Conservation (phyloP, 2,113 vertebrate species). For the Petrocephalus zakoni region DNA sequence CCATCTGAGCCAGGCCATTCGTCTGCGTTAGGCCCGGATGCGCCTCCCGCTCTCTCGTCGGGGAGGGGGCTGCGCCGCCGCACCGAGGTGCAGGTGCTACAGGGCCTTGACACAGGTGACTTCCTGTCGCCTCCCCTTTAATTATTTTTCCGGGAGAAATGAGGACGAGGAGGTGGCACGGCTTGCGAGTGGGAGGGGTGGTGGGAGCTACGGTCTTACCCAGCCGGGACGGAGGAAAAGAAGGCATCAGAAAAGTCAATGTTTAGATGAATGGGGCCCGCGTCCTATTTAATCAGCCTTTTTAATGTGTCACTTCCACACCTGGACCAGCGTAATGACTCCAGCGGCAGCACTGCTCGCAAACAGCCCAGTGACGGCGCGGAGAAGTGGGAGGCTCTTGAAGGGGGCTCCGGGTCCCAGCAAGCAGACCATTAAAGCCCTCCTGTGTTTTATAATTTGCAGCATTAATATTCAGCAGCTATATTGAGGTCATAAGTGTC, state of each 20-base stretch:
- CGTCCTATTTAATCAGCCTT: slow-evolving; percentile 29
- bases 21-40: slow-evolving; percentile 30
- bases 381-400: slow-evolving; percentile 15
- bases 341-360: slow-evolving; percentile 14
- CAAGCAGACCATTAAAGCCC: slow-evolving; percentile 37
- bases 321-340: slow-evolving; percentile 27
- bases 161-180: neutral
- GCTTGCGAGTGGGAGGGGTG: neutral
- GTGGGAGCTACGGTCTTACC: slow-evolving; percentile 8
- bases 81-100: slow-evolving; percentile 2
- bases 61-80: neutral
- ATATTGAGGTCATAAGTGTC: slow-evolving; percentile 31
- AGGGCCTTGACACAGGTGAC: slow-evolving; percentile 17
- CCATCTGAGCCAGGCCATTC: slow-evolving; percentile 28
- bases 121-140: slow-evolving; percentile 21
- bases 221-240: neutral
- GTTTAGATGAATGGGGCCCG: slow-evolving; percentile 26
- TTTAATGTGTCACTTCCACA: slow-evolving; percentile 34
- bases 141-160: slow-evolving; percentile 16
- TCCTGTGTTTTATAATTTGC: slow-evolving; percentile 43
- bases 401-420: slow-evolving; percentile 33
- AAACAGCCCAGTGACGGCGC: slow-evolving; percentile 7
- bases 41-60: neutral
- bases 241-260: slow-evolving; percentile 25
- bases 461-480: slow-evolving; percentile 46